Evolutionary conservation across 2,888 invertebrate genomes (phyloP), one percentile per base, ranked within the genome.

Genomic region (Cantharis lateralis): DNA sequence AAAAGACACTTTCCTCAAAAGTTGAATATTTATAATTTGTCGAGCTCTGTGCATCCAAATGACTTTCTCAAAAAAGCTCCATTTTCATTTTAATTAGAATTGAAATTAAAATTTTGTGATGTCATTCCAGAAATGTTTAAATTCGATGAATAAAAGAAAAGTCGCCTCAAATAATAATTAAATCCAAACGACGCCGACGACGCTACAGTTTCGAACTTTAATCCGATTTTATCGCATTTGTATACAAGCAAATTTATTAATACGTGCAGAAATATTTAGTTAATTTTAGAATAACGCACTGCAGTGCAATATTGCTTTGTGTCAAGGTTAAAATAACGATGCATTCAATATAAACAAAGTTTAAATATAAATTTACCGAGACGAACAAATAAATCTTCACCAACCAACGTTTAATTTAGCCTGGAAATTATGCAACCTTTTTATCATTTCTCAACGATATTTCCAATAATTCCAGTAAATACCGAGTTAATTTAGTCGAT

Each of bases 261-360:
- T 48, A 48, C 48, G 48, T n/a, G 48, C 48, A 48, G 48, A 48
- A 48, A 48, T 48, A 48, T 48, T 48, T n/a, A 48, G 48, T 48
- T 48, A 48, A 48, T 48, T 48, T 48, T 48, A 48, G 64, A 20
- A 18, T 66, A 20, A 66, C 64, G 64, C 64, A 66, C 20, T 66
- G 64, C 64, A 24, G 64, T 66, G 64, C 64, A 48, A 48, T 48
- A 48, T 48, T 66, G n/a, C 64, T 66, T 66, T 66, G 64, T 66
- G 64, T 66, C 64, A 66, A 66, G 64, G 64, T 66, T 66, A 66
- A n/a, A 66, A n/a, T n/a, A 66, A 66, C 24, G 64, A 66, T 66
- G 64, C 64, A 66, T 24, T 66, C 64, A 16, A 20, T 66, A 20
- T 66, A 20, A 20, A 66, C 64, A 66, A 24, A 16, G 48, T 48